Percentiles rank a stretch among this genome's conserved stretches.
Conservation (phyloP, 2,113 vertebrate genomes). For the Gymnogyps californianus region DNA sequence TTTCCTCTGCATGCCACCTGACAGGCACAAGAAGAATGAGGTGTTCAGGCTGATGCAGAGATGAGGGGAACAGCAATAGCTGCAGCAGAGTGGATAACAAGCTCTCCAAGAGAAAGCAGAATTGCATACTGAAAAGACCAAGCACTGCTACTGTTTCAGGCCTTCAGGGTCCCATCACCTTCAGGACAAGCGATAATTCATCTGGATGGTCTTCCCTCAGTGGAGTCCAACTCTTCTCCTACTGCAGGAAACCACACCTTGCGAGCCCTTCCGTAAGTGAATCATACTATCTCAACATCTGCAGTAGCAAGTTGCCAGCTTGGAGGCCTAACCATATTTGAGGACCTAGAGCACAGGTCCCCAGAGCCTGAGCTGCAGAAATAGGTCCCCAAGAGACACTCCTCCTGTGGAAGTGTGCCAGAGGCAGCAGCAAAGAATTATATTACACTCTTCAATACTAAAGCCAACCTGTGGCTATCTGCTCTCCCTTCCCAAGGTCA, state of each 20-base stretch:
- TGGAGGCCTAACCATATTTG: neutral
- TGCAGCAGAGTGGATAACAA: neutral
- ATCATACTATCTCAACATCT: neutral
- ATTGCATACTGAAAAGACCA: neutral
- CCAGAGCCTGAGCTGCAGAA: neutral
- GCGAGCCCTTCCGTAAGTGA: neutral
- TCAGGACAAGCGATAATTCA: neutral
- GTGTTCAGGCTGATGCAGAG: neutral
- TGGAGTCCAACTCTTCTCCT: neutral
- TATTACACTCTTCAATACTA: neutral
- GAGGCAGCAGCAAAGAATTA: neutral
- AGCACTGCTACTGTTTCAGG: neutral
- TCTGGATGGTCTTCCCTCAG: neutral
- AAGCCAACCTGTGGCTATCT: neutral
- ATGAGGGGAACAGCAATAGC: neutral
- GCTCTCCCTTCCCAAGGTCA: neutral
- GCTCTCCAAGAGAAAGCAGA: neutral
- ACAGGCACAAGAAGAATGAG: neutral
- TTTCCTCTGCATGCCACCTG: conserved; percentile 96
- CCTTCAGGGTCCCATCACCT: neutral
- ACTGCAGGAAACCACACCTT: neutral
- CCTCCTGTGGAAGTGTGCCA: neutral
- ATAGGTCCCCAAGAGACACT: neutral
- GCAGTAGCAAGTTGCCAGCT: neutral
- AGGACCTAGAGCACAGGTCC: neutral